Evolutionary conservation across 2,113 vertebrate genomes (phyloP).

Genomic region (Perccottus glenii): DNA sequence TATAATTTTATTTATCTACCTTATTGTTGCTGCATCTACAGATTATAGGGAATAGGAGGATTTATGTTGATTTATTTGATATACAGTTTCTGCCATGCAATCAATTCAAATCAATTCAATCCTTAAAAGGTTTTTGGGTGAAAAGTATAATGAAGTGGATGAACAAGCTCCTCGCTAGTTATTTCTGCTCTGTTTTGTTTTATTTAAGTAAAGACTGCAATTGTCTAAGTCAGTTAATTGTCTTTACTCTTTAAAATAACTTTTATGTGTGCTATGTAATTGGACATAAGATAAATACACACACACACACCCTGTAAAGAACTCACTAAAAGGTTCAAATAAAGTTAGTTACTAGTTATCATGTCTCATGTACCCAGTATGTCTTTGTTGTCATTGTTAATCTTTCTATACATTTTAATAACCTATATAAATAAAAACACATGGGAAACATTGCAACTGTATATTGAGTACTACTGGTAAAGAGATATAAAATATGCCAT

Average conservation of each 20-base stretch:
- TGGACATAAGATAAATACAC: too few relatives aligned
- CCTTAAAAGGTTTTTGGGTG: conserved; percentile 43
- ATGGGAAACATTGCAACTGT: background rate
- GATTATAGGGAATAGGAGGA: background rate
- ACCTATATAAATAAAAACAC: too few relatives aligned
- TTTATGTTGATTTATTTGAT: conserved; percentile 13
- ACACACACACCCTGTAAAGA: too few relatives aligned
- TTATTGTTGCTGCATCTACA: background rate
- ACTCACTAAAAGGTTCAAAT: too few relatives aligned
- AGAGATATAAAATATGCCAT: background rate
- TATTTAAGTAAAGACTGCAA: background rate
- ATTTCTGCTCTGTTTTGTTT: conserved; percentile 31
- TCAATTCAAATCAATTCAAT: conserved; percentile 56
- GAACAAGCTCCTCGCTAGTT: conserved; percentile 5
- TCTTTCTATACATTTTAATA: too few relatives aligned
- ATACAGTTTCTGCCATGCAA: conserved; percentile 28
- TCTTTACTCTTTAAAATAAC: too few relatives aligned
- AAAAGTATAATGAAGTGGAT: conserved; percentile 23
- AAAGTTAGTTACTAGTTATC: too few relatives aligned
- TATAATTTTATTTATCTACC: background rate
- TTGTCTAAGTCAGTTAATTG: too few relatives aligned
- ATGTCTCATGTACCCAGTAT: too few relatives aligned
- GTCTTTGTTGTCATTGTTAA: too few relatives aligned
- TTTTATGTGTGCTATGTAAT: too few relatives aligned
- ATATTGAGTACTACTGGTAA: background rate